Evolutionary conservation across 2,888 invertebrate genomes (phyloP), one percentile per base, ranked within the genome.

Genomic region (Nipponacmea schrenckii): DNA sequence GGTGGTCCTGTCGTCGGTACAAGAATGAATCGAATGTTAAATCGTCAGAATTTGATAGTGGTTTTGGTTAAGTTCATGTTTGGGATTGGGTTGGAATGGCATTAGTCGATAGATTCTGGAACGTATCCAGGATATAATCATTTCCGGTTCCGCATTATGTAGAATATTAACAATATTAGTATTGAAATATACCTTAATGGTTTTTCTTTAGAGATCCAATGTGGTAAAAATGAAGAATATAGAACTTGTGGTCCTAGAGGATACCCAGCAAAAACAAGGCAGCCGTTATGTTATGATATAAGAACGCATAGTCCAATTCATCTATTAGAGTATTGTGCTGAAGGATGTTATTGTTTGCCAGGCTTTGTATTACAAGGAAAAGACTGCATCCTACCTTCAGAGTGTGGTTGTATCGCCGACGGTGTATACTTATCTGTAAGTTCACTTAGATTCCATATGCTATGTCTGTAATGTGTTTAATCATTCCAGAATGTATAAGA

Each of bases 391-490:
- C 44, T 46, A 1, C 63, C 69, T 1, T 74, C 75, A 8, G 75
- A 83, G 15, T 86, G 86, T 73, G 86, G 86, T 3, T 86, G 86
- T 74, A 46, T 76, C 24, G 77, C 78, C 44, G 71, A 80, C 12
- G 77, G 74, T 24, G 44, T 31, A 0, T 72, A 76, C 65, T 71
- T 79, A 44, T 44, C 68, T 26, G 79, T 75, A 39, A 62, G 72
- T 65, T 0, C 1, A 48, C 2, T 56, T 14, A 56, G 2, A 4
- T 56, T 24, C 8, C 15, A n/a, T 56, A 46, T 46, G 12, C n/a
- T 14, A 17, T 14, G 14, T 8, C 48, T 1, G 1, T 48, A 4
- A 48, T 2, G n/a, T 48, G 1, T 48, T 17, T 48, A 48, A 17
- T 48, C 15, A 48, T n/a, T n/a, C n/a, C n/a, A n/a, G n/a, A n/a